Evolutionary conservation across 1,140 invertebrate genomes (phyloP).

Genomic region (Heliothis virescens): DNA sequence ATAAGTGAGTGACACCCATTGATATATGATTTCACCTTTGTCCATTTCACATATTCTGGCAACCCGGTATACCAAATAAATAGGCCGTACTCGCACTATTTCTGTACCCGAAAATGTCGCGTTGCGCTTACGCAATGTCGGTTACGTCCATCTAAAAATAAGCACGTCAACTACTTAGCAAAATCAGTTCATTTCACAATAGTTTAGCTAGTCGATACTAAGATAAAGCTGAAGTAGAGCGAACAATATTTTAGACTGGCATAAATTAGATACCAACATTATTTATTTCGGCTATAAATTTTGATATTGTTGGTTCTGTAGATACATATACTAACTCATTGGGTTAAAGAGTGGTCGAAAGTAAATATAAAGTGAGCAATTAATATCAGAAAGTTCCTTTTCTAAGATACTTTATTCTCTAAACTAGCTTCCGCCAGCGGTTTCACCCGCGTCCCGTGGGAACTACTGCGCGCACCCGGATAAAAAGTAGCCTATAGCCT

Average conservation of each 20-base stretch:
- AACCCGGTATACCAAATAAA: slow-evolving; percentile 58
- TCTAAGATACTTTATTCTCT: too few species aligned
- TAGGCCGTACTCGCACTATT: slow-evolving; percentile 77
- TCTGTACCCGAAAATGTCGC: slow-evolving; percentile 81
- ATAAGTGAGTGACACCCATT: not conserved
- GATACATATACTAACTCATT: not conserved
- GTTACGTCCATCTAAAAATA: slow-evolving; percentile 65
- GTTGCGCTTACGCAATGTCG: slow-evolving; percentile 68
- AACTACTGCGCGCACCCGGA: too few species aligned
- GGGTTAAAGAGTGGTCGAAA: too few species aligned
- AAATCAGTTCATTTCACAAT: slow-evolving; percentile 45
- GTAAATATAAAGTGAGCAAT: too few species aligned
- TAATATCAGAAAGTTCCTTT: too few species aligned
- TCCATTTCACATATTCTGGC: slow-evolving; percentile 44
- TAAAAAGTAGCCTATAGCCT: too few species aligned
- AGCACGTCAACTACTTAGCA: slow-evolving; percentile 33
- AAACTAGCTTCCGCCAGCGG: too few species aligned
- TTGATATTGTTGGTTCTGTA: slow-evolving; percentile 25
- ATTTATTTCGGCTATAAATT: slow-evolving; percentile 35
- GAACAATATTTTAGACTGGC: not conserved
- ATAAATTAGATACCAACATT: not conserved
- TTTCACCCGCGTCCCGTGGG: too few species aligned
- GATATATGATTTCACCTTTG: slow-evolving; percentile 40
- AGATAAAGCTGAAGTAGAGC: slow-evolving; percentile 31
- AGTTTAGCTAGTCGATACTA: slow-evolving; percentile 34